Evolutionary conservation across 2,113 vertebrate species (phyloP), one percentile per base, ranked within the genome.

Genomic region (Talpa occidentalis): DNA sequence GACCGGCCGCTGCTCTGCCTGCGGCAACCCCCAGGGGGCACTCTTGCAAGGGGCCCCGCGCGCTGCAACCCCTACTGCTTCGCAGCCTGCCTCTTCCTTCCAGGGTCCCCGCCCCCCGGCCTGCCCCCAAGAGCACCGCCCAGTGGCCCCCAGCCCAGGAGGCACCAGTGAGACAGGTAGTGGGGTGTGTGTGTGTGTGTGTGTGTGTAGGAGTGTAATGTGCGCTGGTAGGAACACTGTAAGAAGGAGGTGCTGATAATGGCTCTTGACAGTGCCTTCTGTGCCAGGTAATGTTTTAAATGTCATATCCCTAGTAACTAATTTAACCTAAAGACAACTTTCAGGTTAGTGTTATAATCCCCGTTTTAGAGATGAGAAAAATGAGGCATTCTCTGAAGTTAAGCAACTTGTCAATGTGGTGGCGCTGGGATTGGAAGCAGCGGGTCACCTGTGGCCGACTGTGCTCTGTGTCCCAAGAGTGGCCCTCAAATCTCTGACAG

Each of bases 91-190:
- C 24, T 56, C 59, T 85, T 17, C 32, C 60, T 94, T 88, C n/a
- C 86, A 96, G 96, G 44, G 17, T 64, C 94, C 32, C 62, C 15
- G 28, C n/a, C 21, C 22, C 56, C 54, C 0, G 19, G 78, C 30
- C 85, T 35, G 40, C 67, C 52, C 28, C 32, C n/a, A 1, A 87
- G 83, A 80, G 54, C 82, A 44, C 66, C 49, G 16, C 91, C 89
- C 70, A 35, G 74, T 8, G 7, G 82, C 35, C 30, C 86, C 24
- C 93, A 66, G 82, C 26, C 89, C 60, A 67, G 52, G 42, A 96
- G 93, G 49, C 28, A 95, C 79, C 90, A 96, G 37, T 90, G 66
- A 97, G 74, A 70, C 54, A 69, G 76, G 96, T 94, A 80, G 73
- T 54, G 5, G 5, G 17, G 26, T 10, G 11, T 49, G 47, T 49